phyloP scores from a whole-genome alignment of 2,888 invertebrate species.

The Eledona agricola region DNA sequence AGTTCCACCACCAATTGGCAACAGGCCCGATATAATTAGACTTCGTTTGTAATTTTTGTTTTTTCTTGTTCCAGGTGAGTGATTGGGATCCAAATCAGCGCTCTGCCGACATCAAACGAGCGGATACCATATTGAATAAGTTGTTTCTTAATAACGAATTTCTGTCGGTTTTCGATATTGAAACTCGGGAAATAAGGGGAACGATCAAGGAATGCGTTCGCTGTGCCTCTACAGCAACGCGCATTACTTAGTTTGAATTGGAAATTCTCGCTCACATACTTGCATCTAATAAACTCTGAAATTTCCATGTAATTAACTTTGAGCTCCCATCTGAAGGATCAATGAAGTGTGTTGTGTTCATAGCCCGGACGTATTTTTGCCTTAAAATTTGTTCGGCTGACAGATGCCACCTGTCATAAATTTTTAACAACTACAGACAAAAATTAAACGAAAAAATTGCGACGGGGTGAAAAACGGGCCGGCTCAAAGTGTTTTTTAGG shows the following conservation, averaged over 20 bases:
- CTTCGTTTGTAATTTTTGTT: too few species aligned
- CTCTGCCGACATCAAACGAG: constrained; percentile 58
- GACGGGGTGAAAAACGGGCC: not conserved
- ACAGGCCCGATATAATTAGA: too few species aligned
- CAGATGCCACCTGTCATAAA: constrained; percentile 8
- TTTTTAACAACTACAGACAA: too few species aligned
- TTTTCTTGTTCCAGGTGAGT: too few species aligned
- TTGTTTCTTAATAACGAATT: constrained; percentile 62
- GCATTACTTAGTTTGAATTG: constrained; percentile 62
- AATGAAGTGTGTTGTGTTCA: constrained; percentile 52
- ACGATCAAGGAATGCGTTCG: constrained; percentile 55
- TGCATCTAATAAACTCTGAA: constrained; percentile 63
- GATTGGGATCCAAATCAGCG: too few species aligned
- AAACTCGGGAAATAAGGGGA: constrained; percentile 47
- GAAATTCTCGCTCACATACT: constrained; percentile 64
- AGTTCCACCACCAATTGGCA: too few species aligned
- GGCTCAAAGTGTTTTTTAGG: constrained; percentile 2
- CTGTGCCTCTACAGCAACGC: constrained; percentile 48
- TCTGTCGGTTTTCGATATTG: constrained; percentile 56
- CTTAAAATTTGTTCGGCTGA: constrained; percentile 9
- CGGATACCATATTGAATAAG: constrained; percentile 59
- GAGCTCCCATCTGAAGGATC: constrained; percentile 56
- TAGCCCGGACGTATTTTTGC: constrained; percentile 40
- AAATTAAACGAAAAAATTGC: constrained; percentile 1
- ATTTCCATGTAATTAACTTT: constrained; percentile 64